Percentiles rank a stretch among this genome's conserved stretches.
Conservation (phyloP, 2,113 vertebrate genomes). For the Clarias macrocephalus region DNA sequence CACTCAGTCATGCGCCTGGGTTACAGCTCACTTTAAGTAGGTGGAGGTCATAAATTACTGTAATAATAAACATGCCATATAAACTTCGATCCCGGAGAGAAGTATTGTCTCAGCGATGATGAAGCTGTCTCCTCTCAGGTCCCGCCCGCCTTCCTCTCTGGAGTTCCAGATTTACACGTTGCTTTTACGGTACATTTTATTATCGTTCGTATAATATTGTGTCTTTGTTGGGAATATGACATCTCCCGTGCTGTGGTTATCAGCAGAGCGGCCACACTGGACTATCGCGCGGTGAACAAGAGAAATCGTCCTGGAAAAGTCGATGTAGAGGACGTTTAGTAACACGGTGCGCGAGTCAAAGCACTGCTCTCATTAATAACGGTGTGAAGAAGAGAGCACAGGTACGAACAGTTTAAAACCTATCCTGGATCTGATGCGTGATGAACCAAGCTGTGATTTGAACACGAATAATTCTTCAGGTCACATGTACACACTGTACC, state of each 20-base stretch:
- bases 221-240: neutral
- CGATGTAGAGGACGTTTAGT: neutral
- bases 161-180: neutral
- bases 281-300: neutral
- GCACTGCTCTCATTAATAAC: too few species aligned
- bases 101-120: neutral
- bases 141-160: neutral
- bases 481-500: too few species aligned
- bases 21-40: neutral
- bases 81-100: neutral
- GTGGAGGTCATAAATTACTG: constrained; percentile 1
- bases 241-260: neutral
- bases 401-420: too few species aligned
- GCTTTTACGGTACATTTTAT: neutral
- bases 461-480: too few species aligned
- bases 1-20: neutral
- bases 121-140: neutral
- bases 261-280: neutral
- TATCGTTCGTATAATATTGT: neutral
- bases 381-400: too few species aligned
- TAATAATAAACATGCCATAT: neutral
- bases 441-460: too few species aligned
- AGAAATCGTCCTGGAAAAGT: neutral
- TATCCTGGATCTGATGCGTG: too few species aligned
- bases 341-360: neutral